These are phyloP conservation scores for Salvelinus sp. DNA, from an alignment of 2,113 vertebrate species.

Conservation along the genomic window DNA sequence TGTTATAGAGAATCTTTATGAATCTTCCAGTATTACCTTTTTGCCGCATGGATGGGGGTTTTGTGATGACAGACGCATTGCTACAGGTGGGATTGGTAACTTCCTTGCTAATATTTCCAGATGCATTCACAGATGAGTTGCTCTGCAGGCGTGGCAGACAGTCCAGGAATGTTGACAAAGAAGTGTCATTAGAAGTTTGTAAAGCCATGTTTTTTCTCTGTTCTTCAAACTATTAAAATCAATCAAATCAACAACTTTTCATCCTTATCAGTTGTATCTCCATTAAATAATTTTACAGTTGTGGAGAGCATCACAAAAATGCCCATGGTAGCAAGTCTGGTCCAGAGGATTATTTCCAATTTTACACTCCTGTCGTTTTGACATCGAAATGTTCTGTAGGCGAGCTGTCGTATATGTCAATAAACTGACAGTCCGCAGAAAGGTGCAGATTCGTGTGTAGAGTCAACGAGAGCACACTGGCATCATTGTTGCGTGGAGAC, in stretches of 20 bases:
- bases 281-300: background rate
- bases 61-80: conserved; percentile 31
- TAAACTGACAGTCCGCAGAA: background rate
- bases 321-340: background rate
- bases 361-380: too few relatives aligned
- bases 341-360: background rate
- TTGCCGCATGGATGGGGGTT: conserved; percentile 16
- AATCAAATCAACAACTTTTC: background rate
- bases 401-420: background rate
- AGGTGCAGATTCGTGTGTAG: background rate
- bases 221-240: too few relatives aligned
- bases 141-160: conserved; percentile 1
- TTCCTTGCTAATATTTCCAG: conserved; percentile 12
- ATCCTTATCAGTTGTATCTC: background rate
- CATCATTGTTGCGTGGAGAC: background rate
- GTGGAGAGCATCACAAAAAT: background rate
- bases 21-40: conserved; percentile 28
- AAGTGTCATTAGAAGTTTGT: conserved; percentile 34
- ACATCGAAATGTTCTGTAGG: too few relatives aligned
- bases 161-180: conserved; percentile 17
- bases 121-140: conserved; percentile 12
- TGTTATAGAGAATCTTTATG: too few relatives aligned
- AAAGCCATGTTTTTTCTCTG: conserved; percentile 15
- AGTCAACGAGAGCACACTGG: background rate
- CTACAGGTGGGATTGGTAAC: conserved; percentile 40